Base-by-base conservation (phyloP, 2,797 vertebrate species). In the Gambelia wislizenii region DNA sequence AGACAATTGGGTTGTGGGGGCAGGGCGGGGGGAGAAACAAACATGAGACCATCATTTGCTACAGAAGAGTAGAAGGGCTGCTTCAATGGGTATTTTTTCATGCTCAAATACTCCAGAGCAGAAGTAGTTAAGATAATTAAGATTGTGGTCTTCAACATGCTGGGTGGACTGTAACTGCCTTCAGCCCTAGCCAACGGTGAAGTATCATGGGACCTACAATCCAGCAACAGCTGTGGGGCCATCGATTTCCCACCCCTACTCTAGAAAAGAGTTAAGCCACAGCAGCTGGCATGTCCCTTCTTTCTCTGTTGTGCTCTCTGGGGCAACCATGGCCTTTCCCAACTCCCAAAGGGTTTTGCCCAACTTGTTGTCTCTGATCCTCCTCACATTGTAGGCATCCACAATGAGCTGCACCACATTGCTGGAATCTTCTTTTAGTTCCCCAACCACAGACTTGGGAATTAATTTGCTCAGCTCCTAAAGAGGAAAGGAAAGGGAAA, bases 391-490 rank as follows among this genome's bases (percentile, higher is more conserved):
- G 39, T 98, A 98, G 1, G 97, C 98, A 0, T 97, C 97, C n/a
- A 96, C 95, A 83, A 98, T 98, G 84, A 98, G 97, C 94, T 98
- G 97, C 2, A 98, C 97, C 86, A 98, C 97, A 8, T 98, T 98
- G 93, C 97, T 97, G 85, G 98, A 98, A 89, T 98, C 97, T 1
- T 97, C 91, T 12, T 95, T 96, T 88, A 98, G 93, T 88, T 96
- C 97, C 49, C 97, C 97, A 12, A 98, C 98, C 49, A 95, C 97
- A 0, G 98, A 98, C 91, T 97, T 97, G n/a, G 97, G 98, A 91
- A 98, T 97, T 89, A 97, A 86, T n/a, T 95, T 93, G 90, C 97
- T 98, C 94, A 98, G 95, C 82, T 96, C 97, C 98, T 98, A 87
- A 13, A n/a, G 44, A 56, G 9, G 2, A 33, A 75, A 39, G 27